phyloP scores from a whole-genome alignment of 2,113 vertebrate genomes.

The Gobio gobio region DNA sequence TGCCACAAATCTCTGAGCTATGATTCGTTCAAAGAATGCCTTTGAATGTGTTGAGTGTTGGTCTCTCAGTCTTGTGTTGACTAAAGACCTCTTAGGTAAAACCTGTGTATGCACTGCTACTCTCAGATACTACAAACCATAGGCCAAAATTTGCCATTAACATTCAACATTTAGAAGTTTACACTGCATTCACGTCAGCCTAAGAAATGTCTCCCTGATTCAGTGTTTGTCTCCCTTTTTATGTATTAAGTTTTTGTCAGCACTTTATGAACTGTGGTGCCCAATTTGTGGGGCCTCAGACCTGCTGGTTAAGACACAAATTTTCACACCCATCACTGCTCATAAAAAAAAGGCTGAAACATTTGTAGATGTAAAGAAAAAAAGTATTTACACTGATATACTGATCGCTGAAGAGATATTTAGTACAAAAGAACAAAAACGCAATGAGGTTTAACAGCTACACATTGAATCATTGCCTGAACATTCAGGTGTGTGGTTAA shows the following conservation, averaged over 20 bases:
- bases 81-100: neutral
- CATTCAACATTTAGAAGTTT: slow-evolving; percentile 6
- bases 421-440: neutral
- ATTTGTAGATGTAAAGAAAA: neutral
- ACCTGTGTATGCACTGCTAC: slow-evolving; percentile 11
- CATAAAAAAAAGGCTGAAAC: neutral
- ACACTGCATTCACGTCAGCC: slow-evolving; percentile 17
- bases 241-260: neutral
- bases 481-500: neutral
- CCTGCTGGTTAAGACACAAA: slow-evolving; percentile 26
- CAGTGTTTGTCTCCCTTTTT: neutral
- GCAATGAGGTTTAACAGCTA: neutral
- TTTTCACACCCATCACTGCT: neutral
- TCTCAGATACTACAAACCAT: slow-evolving; percentile 17
- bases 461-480: neutral
- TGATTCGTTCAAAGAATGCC: slow-evolving; percentile 12
- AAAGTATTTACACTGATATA: neutral
- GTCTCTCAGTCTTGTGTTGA: neutral
- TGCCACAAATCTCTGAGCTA: slow-evolving; percentile 8
- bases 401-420: neutral
- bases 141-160: neutral
- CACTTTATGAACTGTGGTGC: neutral
- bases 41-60: slow-evolving; percentile 17
- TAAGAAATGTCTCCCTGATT: neutral
- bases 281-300: neutral